Evolutionary conservation across 1,140 invertebrate genomes (phyloP), one percentile per base, ranked within the genome.

Genomic region (Hetaerina americana): DNA sequence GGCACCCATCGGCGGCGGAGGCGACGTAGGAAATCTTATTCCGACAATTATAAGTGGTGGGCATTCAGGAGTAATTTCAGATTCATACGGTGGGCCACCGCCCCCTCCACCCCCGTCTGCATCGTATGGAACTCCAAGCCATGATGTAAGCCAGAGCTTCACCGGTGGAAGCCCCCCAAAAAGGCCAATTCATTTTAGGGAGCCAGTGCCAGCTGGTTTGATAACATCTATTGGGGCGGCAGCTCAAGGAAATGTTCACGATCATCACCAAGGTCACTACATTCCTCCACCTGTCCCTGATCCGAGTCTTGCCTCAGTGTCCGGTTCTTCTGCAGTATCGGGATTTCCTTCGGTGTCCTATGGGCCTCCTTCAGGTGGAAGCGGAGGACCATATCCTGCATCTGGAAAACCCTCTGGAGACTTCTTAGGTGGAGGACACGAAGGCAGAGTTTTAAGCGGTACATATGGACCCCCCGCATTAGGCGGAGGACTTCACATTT

Each of bases 131-230:
- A 18, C 67, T 68, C 67, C 67, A 26, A 6, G 5, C 15, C 27
- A 68, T 28, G 27, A 26, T 68, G 24, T 68, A 15, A 28, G 15
- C 26, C 25, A 28, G 12, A 15, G 27, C 15, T 26, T 15, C 24
- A 68, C 67, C 1, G 67, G 67, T 25, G 27, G 25, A 25, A 68
- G 27, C 26, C 26, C 70, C 22, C 70, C 68, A 5, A 68, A 70
- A 68, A 70, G 31, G 18, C 74, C 74, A n/a, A 83, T 89, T 6
- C 85, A 87, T 75, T 91, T 90, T 76, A 84, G 88, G 70, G 88
- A 90, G 27, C 84, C 87, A 0, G 86, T 91, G 1, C 90, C 90
- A 3, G 80, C 81, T 68, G 88, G 88, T 0, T 76, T 92, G 0
- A 79, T 89, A 0, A 83, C 88, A 74, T 85, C 87, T 18, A 87